phyloP scores from a whole-genome alignment of 2,113 vertebrate species.

The Etia nguti region DNA sequence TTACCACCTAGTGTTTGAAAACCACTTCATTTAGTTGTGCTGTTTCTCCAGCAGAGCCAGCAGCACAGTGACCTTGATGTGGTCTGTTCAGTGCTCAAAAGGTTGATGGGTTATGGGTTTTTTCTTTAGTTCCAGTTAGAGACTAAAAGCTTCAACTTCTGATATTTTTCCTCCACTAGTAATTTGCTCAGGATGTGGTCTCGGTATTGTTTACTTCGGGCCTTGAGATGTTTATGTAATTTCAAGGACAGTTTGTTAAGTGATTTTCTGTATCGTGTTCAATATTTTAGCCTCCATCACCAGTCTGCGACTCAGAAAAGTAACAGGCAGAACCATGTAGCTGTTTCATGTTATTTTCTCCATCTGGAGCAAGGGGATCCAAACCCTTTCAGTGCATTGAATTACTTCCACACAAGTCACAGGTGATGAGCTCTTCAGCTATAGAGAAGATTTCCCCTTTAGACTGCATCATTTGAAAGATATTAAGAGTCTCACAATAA shows the following conservation, averaged over 20 bases:
- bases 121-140: not conserved
- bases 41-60: not conserved
- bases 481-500: not conserved
- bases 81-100: not conserved
- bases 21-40: not conserved
- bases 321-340: not conserved
- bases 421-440: not conserved
- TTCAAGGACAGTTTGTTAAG: not conserved
- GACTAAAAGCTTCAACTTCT: not conserved
- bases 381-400: not conserved
- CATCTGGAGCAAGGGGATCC: not conserved
- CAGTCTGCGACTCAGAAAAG: not conserved
- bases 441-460: not conserved
- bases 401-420: not conserved
- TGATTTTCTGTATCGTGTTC: not conserved
- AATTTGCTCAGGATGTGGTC: not conserved
- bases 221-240: not conserved
- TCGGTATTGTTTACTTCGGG: not conserved
- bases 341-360: not conserved
- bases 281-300: not conserved
- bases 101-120: not conserved
- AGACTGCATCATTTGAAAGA: not conserved
- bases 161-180: not conserved
- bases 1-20: constrained; percentile 16
- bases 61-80: not conserved